Conservation (phyloP, 2,888 invertebrate genomes). For the Ischnus inquisitorius region DNA sequence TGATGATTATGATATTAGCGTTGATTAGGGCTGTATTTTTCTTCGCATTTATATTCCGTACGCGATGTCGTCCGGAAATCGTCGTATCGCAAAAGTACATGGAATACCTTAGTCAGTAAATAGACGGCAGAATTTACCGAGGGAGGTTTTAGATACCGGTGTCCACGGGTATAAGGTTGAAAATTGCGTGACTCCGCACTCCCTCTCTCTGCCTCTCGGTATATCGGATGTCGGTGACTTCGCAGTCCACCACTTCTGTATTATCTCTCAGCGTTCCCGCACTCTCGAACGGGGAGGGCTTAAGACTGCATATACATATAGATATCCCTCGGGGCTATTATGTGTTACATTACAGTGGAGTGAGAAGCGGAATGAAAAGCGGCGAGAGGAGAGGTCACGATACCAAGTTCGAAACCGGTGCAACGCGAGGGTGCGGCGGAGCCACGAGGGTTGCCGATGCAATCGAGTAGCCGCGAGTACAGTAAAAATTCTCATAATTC, state of each 20-base stretch:
- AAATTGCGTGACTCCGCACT: conserved; percentile 61
- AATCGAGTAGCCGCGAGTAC: conserved; percentile 28
- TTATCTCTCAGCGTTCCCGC: conserved; percentile 39
- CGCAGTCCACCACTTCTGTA: conserved; percentile 42
- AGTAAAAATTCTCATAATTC: neutral
- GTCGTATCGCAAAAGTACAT: conserved; percentile 15
- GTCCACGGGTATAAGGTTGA: conserved; percentile 66
- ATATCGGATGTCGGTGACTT: conserved; percentile 65
- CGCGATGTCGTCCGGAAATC: conserved; percentile 33
- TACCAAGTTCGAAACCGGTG: conserved; percentile 53
- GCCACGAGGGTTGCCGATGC: conserved; percentile 41
- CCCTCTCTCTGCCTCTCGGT: conserved; percentile 39
- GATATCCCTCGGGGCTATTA: conserved; percentile 33
- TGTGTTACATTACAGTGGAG: conserved; percentile 57
- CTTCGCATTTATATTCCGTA: neutral
- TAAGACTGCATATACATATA: conserved; percentile 30
- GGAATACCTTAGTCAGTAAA: conserved; percentile 24
- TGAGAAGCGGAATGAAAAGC: conserved; percentile 6
- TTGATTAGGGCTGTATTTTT: neutral
- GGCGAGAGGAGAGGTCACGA: conserved; percentile 41
- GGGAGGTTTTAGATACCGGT: conserved; percentile 20
- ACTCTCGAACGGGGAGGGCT: conserved; percentile 2
- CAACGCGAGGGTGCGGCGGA: conserved; percentile 55
- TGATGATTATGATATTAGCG: neutral
- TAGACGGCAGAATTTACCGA: conserved; percentile 13